Conservation (phyloP, 2,797 vertebrate genomes). For the Tinamus major region DNA sequence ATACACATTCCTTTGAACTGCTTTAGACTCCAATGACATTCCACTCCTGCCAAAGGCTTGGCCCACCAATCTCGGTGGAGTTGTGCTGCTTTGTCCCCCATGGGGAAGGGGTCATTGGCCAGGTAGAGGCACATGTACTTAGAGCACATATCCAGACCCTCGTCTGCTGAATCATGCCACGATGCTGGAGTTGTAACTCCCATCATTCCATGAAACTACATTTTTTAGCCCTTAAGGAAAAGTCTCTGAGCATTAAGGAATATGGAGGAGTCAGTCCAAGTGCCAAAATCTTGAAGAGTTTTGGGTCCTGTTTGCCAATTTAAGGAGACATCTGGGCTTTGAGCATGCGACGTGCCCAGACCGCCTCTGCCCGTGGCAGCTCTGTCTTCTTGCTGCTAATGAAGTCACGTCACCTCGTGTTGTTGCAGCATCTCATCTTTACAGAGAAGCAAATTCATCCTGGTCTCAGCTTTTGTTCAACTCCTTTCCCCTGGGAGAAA, state of each 20-base stretch:
- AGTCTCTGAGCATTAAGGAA: neutral
- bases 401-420: neutral
- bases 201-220: neutral
- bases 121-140: neutral
- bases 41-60: neutral
- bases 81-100: neutral
- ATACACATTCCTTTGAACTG: neutral
- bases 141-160: neutral
- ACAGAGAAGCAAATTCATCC: conserved; percentile 10
- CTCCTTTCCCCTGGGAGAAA: neutral
- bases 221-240: neutral
- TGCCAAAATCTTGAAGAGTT: neutral
- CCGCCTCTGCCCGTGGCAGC: neutral
- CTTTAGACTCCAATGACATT: neutral
- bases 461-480: neutral
- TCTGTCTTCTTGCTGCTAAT: neutral
- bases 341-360: neutral
- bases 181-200: too few species aligned
- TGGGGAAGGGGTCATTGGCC: neutral
- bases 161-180: neutral
- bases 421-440: neutral
- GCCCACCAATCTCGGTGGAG: neutral
- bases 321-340: neutral
- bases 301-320: neutral
- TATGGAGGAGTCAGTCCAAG: neutral